phyloP scores from a whole-genome alignment of 2,888 invertebrate species.

The Thereva unica region DNA sequence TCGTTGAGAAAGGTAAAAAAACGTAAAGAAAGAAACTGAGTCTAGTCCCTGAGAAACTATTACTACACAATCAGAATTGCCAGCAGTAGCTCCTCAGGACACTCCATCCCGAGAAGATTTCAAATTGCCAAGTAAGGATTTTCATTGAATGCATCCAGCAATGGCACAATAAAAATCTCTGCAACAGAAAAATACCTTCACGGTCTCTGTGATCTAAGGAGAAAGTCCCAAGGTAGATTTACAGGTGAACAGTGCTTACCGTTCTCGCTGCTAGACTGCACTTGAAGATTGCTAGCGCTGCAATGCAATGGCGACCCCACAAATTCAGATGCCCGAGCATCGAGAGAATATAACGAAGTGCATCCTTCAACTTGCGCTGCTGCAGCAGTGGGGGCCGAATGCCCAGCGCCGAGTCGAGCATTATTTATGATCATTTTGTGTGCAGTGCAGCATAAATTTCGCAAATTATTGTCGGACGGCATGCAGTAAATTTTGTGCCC shows the following conservation, averaged over 20 bases:
- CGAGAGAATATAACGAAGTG: constrained; percentile 21
- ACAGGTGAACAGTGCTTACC: constrained; percentile 24
- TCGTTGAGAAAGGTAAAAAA: too few species aligned
- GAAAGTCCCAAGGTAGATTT: constrained; percentile 27
- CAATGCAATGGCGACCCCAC: constrained; percentile 17
- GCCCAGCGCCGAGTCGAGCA: constrained; percentile 2
- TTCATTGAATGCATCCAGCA: too few species aligned
- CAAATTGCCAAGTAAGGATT: too few species aligned
- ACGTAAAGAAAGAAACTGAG: too few species aligned
- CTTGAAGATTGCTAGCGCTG: constrained; percentile 21
- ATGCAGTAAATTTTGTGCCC: constrained; percentile 31
- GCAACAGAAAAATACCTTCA: too few species aligned
- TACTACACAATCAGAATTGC: too few species aligned
- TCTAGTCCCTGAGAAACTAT: too few species aligned
- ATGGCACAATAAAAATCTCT: too few species aligned
- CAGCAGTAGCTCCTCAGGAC: too few species aligned
- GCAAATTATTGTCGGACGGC: constrained; percentile 33
- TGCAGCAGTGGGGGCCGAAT: constrained; percentile 15
- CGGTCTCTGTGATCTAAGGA: neutral
- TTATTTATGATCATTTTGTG: constrained; percentile 37
- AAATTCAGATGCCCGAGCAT: neutral
- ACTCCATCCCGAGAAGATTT: too few species aligned
- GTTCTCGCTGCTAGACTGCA: neutral
- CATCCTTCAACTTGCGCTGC: constrained; percentile 29
- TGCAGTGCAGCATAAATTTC: constrained; percentile 37